A percentile compares a stretch with the other conserved stretches of the same genome.
These are phyloP conservation scores for Ahaetulla prasina DNA, from an alignment of 2,113 vertebrate genomes.

Conservation along the genomic window DNA sequence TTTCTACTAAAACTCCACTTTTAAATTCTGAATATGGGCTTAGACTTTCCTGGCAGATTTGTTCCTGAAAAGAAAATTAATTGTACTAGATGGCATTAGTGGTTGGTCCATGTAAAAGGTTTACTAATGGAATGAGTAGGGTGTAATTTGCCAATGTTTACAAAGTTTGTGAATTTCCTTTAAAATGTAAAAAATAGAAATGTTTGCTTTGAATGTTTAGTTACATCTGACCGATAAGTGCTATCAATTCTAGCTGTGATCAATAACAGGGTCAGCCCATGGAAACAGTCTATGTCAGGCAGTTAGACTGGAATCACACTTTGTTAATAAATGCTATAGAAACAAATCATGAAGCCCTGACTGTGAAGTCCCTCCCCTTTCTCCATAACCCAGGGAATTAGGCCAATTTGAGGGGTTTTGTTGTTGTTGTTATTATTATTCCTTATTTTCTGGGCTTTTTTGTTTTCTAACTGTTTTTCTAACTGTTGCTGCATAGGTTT, in stretches of 20 bases:
- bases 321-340: not conserved
- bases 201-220: not conserved
- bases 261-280: not conserved
- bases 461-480: too few species aligned
- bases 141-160: not conserved
- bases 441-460: not conserved
- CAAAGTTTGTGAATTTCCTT: not conserved
- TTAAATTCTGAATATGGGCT: not conserved
- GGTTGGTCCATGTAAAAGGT: not conserved
- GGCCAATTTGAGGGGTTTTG: not conserved
- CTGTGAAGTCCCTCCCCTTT: not conserved
- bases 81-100: not conserved
- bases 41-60: not conserved
- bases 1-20: not conserved
- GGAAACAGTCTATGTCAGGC: not conserved
- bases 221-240: not conserved
- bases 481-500: not conserved
- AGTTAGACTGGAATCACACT: not conserved
- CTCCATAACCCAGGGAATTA: not conserved
- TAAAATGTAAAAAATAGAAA: not conserved
- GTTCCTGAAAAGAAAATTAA: not conserved
- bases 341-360: not conserved
- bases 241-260: not conserved
- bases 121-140: not conserved
- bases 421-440: not conserved